Conservation (phyloP, 2,888 invertebrate genomes). For the Antheraea yamamai region DNA sequence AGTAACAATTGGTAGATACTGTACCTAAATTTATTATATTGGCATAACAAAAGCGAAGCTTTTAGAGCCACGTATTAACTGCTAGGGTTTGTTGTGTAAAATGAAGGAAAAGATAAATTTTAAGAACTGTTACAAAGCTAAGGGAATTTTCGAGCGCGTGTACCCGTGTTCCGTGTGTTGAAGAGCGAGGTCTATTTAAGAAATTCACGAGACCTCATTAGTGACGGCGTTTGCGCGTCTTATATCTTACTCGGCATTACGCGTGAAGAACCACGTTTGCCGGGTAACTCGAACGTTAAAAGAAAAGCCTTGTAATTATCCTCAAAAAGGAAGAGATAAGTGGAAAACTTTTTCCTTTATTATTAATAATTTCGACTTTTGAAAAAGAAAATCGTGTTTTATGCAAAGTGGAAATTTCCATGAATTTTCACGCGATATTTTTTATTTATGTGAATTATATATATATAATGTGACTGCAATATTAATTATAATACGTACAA, state of each 20-base stretch:
- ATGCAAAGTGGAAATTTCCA: background rate
- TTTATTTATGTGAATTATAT: background rate
- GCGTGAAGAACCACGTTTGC: background rate
- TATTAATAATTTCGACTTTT: background rate
- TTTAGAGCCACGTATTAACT: background rate
- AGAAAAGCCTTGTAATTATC: slow-evolving; percentile 9
- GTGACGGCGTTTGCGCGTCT: background rate
- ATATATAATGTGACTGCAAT: background rate
- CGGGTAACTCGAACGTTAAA: background rate
- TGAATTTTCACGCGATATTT: background rate
- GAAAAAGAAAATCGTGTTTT: background rate
- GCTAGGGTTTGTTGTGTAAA: background rate
- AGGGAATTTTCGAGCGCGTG: background rate
- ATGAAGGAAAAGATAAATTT: background rate
- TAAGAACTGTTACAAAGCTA: background rate
- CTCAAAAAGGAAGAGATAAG: background rate
- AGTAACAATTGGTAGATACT: no score
- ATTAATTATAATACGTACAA: background rate
- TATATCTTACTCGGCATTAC: background rate
- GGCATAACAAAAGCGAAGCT: no score
- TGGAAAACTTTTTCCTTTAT: background rate
- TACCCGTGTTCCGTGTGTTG: background rate
- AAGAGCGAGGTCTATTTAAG: background rate
- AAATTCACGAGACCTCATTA: slow-evolving; percentile 5
- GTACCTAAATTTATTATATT: no score